phyloP scores from a whole-genome alignment of 37 sponge, comb jelly and placozoan species.

The Chondrosia reniformis region DNA sequence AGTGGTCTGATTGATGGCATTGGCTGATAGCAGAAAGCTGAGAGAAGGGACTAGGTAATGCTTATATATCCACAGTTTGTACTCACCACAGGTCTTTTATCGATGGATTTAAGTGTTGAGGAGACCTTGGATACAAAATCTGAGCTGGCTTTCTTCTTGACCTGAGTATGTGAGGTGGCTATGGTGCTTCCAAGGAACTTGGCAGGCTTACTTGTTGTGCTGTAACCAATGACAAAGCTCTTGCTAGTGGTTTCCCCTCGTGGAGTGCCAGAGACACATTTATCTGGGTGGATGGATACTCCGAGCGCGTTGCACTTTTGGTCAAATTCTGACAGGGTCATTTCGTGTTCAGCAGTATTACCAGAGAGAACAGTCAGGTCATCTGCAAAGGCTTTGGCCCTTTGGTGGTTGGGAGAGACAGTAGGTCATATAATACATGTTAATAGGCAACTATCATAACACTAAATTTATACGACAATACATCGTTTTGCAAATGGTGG shows the following conservation, averaged over 20 bases:
- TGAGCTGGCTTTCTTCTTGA: background rate
- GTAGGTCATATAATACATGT: no score
- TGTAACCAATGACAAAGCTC: background rate
- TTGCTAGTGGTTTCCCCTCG: background rate
- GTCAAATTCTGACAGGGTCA: conserved; percentile 11
- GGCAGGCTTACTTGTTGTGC: conserved; percentile 13
- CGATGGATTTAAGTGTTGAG: no score
- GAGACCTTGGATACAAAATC: background rate
- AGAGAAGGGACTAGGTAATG: conserved; percentile 10
- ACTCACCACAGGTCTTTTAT: conserved; percentile 32
- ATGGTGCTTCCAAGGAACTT: conserved; percentile 24
- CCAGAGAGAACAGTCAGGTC: conserved; percentile 16
- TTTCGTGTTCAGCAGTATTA: background rate
- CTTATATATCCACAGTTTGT: conserved; percentile 22
- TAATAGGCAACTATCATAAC: no score
- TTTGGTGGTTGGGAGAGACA: conserved; percentile 12
- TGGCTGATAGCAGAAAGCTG: background rate
- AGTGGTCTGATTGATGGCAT: background rate
- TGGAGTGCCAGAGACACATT: conserved; percentile 12
- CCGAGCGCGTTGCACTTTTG: conserved; percentile 14
- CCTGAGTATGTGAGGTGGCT: background rate
- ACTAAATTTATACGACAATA: no score
- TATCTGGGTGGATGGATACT: conserved; percentile 17
- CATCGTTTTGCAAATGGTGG: no score
- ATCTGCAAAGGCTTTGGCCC: conserved; percentile 9